Evolutionary conservation across 2,113 vertebrate genomes (phyloP).

Genomic region (Paramormyrops kingsleyae): DNA sequence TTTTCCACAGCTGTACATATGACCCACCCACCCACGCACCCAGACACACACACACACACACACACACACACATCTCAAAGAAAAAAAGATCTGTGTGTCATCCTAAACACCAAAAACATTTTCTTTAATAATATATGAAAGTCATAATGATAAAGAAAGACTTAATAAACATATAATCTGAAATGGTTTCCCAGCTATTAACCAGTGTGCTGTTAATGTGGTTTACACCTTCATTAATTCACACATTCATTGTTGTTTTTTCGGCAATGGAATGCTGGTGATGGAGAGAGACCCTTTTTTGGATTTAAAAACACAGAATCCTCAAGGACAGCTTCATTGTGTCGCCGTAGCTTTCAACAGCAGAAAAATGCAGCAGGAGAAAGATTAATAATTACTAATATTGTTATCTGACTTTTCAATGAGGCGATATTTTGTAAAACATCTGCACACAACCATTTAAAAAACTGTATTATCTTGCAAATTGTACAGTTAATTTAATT

Average conservation of each 20-base stretch:
- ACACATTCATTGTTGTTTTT: not conserved
- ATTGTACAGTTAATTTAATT: not conserved
- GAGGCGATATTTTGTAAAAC: not conserved
- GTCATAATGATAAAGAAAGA: not conserved
- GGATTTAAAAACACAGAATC: not conserved
- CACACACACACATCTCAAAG: not conserved
- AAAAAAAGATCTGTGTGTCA: not conserved
- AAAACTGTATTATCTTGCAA: not conserved
- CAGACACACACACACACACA: not conserved
- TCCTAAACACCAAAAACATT: not conserved
- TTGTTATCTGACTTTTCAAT: slow-evolving; percentile 5
- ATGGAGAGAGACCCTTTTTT: not conserved
- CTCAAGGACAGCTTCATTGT: slow-evolving; percentile 4
- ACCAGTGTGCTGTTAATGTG: not conserved
- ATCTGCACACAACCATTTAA: not conserved
- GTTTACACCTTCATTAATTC: slow-evolving; percentile 1
- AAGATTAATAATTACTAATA: slow-evolving; percentile 4
- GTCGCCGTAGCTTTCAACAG: not conserved
- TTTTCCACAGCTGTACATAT: too few relatives aligned
- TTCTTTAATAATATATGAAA: not conserved
- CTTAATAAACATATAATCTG: not conserved
- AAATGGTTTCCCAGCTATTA: not conserved
- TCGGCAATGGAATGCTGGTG: not conserved
- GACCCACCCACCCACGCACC: too few relatives aligned
- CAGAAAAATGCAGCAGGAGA: not conserved